A percentile compares a stretch with the other conserved stretches of the same genome.
Evolutionary conservation across 1,140 invertebrate genomes (phyloP).

Genomic region (Nixonia krombeini): DNA sequence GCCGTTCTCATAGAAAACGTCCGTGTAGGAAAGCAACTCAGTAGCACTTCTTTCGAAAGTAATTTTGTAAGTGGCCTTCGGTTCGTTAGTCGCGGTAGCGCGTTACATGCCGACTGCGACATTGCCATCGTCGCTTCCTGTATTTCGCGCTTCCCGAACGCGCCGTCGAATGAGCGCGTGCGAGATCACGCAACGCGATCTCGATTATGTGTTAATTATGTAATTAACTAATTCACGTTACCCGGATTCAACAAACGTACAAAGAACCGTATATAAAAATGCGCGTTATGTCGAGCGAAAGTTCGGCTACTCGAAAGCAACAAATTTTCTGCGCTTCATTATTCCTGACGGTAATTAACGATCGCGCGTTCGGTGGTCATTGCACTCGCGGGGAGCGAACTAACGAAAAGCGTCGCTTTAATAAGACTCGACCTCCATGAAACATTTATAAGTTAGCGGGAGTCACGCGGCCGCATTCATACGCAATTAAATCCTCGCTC

Average conservation of each 20-base stretch:
- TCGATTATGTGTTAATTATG: slow-evolving; percentile 10
- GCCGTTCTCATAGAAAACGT: neutral
- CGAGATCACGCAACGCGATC: slow-evolving; percentile 22
- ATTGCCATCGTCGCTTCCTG: slow-evolving; percentile 44
- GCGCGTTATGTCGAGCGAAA: too few relatives aligned
- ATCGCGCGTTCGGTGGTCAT: slow-evolving; percentile 14
- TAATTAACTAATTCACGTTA: too few relatives aligned
- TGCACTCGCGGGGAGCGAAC: slow-evolving; percentile 42
- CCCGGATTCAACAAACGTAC: too few relatives aligned
- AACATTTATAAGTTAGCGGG: slow-evolving; percentile 47
- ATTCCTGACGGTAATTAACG: too few relatives aligned
- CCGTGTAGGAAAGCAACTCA: slow-evolving; percentile 3
- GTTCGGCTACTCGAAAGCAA: too few relatives aligned
- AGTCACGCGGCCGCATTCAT: slow-evolving; percentile 39
- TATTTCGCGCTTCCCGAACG: slow-evolving; percentile 31
- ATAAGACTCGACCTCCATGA: slow-evolving; percentile 30
- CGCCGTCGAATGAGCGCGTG: slow-evolving; percentile 24
- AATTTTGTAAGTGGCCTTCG: slow-evolving; percentile 35
- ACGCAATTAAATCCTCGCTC: slow-evolving; percentile 43
- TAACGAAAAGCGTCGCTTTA: slow-evolving; percentile 20
- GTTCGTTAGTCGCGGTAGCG: slow-evolving; percentile 35
- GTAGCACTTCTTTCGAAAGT: slow-evolving; percentile 22
- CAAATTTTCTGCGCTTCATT: too few relatives aligned
- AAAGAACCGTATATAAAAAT: too few relatives aligned
- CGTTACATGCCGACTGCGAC: slow-evolving; percentile 26